Evolutionary conservation across 2,888 invertebrate genomes (phyloP), one percentile per base, ranked within the genome.

Genomic region (Taphrorychus bicolor): DNA sequence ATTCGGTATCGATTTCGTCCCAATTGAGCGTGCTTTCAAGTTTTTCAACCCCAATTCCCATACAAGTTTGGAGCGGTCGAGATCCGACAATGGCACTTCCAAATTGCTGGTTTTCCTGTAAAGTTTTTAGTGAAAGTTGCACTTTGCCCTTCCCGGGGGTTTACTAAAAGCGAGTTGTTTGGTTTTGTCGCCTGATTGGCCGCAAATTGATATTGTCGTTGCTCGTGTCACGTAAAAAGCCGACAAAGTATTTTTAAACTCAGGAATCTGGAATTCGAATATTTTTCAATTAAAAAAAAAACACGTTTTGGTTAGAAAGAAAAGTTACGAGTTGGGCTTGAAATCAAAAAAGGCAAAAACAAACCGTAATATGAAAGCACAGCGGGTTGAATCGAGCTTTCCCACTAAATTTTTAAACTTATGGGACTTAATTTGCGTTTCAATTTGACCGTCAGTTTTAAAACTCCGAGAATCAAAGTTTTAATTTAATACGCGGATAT

Each of bases 391-490:
- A 32, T 54, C 24, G 16, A 40, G 54, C 11, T 54, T 54, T 54
- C 19, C 54, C 32, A 32, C 23, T 54, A 18, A 54, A 54, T 32
- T 24, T 54, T 54, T 54, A 32, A 54, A 40, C 24, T 54, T 54
- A 54, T 54, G 54, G 40, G 54, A 54, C 54, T 54, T 54, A 54
- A 54, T 54, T 54, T 54, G 40, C 32, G 54, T 54, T 54, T 54
- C 11, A 24, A 32, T 40, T 45, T 54, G 17, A 40, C 40, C 54
- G 32, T 32, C 54, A 24, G 54, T 18, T 32, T 24, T 32, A 17
- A 54, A 32, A 32, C 18, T 32, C 23, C 22, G 32, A 11, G n/a
- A 52, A 22, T 52, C 52, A 22, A 11, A 52, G 3, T 52, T 52
- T 52, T 52, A 52, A 52, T 52, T 21, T 52, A 49, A 18, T 19